Conservation (phyloP, 2,888 invertebrate genomes). For the Drosophila testacea region DNA sequence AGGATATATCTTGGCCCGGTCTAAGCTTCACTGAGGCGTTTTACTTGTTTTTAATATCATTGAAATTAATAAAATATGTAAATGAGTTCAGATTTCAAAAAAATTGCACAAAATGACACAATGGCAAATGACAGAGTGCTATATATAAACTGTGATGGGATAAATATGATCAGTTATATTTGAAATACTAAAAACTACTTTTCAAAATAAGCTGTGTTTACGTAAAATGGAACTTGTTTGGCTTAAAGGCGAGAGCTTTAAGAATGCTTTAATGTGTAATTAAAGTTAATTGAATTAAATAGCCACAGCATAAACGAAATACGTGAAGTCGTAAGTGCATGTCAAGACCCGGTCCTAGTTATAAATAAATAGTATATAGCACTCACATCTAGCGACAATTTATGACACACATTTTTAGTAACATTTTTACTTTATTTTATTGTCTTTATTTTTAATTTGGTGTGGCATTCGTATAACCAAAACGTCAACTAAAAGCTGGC, state of each 20-base stretch:
- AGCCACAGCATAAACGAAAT: constrained; percentile 24
- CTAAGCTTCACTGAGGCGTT: too few relatives aligned
- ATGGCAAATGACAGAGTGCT: too few relatives aligned
- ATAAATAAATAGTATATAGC: constrained; percentile 45
- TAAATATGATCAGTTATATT: background rate
- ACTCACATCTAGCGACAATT: constrained; percentile 61
- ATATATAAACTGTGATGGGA: background rate
- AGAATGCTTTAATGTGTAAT: constrained; percentile 69
- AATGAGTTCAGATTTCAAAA: too few relatives aligned
- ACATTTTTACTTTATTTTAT: background rate
- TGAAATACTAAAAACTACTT: constrained; percentile 34
- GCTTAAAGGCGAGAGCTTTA: constrained; percentile 30
- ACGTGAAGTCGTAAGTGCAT: constrained; percentile 36
- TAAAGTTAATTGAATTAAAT: constrained; percentile 77
- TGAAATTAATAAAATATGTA: too few relatives aligned
- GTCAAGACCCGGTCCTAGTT: constrained; percentile 51
- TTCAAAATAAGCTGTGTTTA: constrained; percentile 27
- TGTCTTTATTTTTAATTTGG: constrained; percentile 19
- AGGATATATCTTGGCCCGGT: too few relatives aligned
- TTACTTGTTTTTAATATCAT: too few relatives aligned
- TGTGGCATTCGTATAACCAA: constrained; percentile 72
- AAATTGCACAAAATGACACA: too few relatives aligned
- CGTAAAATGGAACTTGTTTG: constrained; percentile 79
- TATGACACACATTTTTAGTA: constrained; percentile 59
- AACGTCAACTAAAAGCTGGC: constrained; percentile 53